Evolutionary conservation across 2,888 invertebrate species (phyloP).

Genomic region (Rutpela maculata): DNA sequence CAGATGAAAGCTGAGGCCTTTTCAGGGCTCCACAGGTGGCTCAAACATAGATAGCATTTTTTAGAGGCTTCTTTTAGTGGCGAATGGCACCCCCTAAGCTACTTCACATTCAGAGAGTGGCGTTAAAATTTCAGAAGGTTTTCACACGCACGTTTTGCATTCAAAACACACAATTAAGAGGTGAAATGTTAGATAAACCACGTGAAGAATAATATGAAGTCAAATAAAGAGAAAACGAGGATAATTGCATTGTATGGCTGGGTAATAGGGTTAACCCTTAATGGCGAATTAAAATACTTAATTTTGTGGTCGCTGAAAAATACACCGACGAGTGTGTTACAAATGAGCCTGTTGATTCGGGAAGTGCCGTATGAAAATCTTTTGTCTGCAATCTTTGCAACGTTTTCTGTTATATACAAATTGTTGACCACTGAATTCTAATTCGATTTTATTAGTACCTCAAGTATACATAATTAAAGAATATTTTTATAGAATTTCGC

Average conservation of each 20-base stretch:
- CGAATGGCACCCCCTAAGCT: conserved; percentile 51
- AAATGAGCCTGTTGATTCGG: conserved; percentile 41
- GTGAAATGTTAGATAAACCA: conserved; percentile 45
- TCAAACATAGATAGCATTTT: conserved; percentile 70
- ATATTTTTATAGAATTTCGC: too few relatives aligned
- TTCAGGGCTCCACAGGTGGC: conserved; percentile 70
- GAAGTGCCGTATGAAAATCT: conserved; percentile 13
- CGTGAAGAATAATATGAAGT: conserved; percentile 47
- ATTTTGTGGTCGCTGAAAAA: conserved; percentile 36
- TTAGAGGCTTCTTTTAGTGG: conserved; percentile 68
- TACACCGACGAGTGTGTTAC: conserved; percentile 24
- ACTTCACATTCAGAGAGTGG: conserved; percentile 61
- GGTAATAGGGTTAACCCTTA: conserved; percentile 41
- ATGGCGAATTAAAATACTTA: conserved; percentile 44
- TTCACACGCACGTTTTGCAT: conserved; percentile 50
- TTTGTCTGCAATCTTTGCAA: background rate
- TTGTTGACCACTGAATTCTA: too few relatives aligned
- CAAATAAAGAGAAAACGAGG: conserved; percentile 43
- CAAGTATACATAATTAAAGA: too few relatives aligned
- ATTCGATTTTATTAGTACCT: too few relatives aligned
- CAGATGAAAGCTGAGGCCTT: conserved; percentile 39
- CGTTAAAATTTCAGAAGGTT: conserved; percentile 59
- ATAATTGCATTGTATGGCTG: conserved; percentile 43
- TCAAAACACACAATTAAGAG: conserved; percentile 40
- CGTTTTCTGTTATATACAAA: too few relatives aligned